Evolutionary conservation across 2,797 vertebrate genomes (phyloP), one percentile per base, ranked within the genome.

Genomic region (Sebastes reedi): DNA sequence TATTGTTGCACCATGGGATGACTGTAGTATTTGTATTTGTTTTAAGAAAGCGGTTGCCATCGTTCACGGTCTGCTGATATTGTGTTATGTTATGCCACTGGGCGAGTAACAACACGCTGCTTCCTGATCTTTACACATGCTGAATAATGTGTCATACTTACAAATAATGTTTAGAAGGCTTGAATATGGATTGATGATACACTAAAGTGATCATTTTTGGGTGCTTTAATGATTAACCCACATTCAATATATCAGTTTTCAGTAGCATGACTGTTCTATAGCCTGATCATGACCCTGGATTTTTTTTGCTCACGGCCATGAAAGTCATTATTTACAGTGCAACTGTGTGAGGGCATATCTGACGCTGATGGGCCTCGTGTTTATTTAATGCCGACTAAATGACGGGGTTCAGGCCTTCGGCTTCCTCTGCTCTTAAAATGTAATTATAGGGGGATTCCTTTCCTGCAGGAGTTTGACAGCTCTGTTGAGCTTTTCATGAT

Each of bases 341-440:
- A 64, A 87, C 77, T 76, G 78, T 82, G 88, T 89, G 91, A 86
- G 86, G 87, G 80, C 87, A 82, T 82, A 88, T 92, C 81, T 77
- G 91, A 86, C 72, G 70, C 80, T 73, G 84, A 89, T 84, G 89
- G 87, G 83, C 54, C 80, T 68, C 0, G 67, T 89, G 89, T 93
- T 94, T 91, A 86, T 89, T 92, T 91, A 89, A 91, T 90, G 81
- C 84, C 36, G 82, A 39, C 79, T 89, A 88, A 93, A 93, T 93
- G 83, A 90, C 24, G 80, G 88, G 89, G 86, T 91, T 93, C 80
- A 72, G 86, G 77, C 76, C 84, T 84, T 30, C 64, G 75, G 86
- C 90, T 94, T 93, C 92, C 90, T 88, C 74, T 85, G 80, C 84
- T 90, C 86, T 91, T 92, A 85, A 92, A 90, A 83, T 77, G 77